phyloP scores from a whole-genome alignment of 2,888 invertebrate genomes.

The Hypselothyrea guttata region DNA sequence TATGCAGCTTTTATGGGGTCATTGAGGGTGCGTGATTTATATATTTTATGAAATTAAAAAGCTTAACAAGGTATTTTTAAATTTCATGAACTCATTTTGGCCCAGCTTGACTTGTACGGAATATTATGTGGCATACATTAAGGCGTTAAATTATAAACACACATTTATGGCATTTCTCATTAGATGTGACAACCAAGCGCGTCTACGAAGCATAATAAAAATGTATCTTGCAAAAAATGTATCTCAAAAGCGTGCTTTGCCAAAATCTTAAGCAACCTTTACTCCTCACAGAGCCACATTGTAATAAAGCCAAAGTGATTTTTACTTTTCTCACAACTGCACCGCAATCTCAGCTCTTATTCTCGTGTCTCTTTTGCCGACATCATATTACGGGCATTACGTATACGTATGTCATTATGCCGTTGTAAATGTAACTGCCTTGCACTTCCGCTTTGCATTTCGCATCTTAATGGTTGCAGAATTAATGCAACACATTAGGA shows the following conservation, averaged over 20 bases:
- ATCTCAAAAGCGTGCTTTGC: not conserved
- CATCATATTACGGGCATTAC: not conserved
- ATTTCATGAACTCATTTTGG: conserved; percentile 25
- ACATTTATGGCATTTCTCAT: conserved; percentile 13
- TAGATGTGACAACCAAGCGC: not conserved
- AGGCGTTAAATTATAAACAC: not conserved
- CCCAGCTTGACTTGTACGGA: not conserved
- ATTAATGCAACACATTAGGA: conserved; percentile 68
- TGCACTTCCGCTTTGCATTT: conserved; percentile 48
- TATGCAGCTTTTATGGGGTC: conserved; percentile 65
- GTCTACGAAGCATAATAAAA: not conserved
- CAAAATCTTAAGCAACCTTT: not conserved
- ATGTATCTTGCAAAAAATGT: too few relatives aligned
- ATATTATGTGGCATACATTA: conserved; percentile 5
- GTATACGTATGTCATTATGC: not conserved
- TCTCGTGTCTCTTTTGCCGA: not conserved
- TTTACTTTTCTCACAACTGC: conserved; percentile 12
- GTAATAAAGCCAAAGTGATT: conserved; percentile 30
- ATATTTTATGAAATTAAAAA: conserved; percentile 58
- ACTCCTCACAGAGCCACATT: not conserved
- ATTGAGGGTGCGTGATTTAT: conserved; percentile 55
- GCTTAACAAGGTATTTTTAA: conserved; percentile 31
- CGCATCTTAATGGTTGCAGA: conserved; percentile 54
- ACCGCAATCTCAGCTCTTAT: conserved; percentile 13
- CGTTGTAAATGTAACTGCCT: conserved; percentile 37